A percentile compares a stretch with the other conserved stretches of the same genome.
These are phyloP conservation scores for Andricus grossulariae DNA, from an alignment of 1,140 invertebrate genomes.

Conservation along the genomic window DNA sequence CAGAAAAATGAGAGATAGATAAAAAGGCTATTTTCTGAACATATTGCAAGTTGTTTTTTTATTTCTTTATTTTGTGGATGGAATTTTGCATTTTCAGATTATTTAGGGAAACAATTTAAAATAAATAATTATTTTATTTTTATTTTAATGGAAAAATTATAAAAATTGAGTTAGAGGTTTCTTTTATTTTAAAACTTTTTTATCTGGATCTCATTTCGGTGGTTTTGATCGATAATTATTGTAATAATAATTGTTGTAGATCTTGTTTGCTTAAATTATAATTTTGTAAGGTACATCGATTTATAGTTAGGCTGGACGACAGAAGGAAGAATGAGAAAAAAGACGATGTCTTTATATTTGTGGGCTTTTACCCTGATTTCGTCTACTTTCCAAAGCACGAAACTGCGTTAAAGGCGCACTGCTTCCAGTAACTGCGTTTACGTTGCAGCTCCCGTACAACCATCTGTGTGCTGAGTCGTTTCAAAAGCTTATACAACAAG, in stretches of 20 bases:
- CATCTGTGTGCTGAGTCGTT: constrained; percentile 74
- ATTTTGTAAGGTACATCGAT: constrained; percentile 37
- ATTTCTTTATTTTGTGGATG: too few species aligned
- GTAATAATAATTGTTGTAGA: too few species aligned
- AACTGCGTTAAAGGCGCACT: constrained; percentile 82
- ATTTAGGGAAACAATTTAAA: too few species aligned
- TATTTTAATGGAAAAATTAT: too few species aligned
- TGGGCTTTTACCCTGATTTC: constrained; percentile 9
- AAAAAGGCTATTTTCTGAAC: background rate
- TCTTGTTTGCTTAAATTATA: background rate
- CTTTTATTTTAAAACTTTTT: background rate
- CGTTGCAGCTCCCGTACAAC: constrained; percentile 76
- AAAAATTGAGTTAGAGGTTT: background rate
- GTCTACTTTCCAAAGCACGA: constrained; percentile 79
- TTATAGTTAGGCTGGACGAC: constrained; percentile 41
- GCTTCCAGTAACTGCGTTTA: constrained; percentile 81
- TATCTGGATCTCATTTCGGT: constrained; percentile 2
- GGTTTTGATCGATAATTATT: background rate
- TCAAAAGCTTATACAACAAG: constrained; percentile 66
- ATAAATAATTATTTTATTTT: too few species aligned
- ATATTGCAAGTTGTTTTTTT: background rate
- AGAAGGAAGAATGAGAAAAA: constrained; percentile 33
- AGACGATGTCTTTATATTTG: constrained; percentile 10
- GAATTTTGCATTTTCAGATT: background rate
- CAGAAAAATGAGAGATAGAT: constrained; percentile 21